These are phyloP conservation scores for Exephanes ischioxanthus DNA, from an alignment of 2,888 invertebrate species.

Conservation along the genomic window DNA sequence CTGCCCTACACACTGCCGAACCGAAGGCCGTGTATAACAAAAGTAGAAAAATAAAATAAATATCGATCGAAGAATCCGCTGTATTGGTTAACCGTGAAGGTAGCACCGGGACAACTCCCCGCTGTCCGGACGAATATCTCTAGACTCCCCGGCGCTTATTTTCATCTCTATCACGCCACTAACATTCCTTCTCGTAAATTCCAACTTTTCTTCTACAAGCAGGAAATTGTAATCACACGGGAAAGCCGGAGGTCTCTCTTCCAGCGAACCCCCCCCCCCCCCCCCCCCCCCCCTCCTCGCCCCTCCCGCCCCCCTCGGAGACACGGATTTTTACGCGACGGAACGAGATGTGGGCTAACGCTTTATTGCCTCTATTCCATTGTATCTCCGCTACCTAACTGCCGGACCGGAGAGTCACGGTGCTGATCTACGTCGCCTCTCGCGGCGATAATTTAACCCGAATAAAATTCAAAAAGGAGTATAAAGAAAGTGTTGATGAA, in stretches of 20 bases:
- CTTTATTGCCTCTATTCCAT: conserved; percentile 4
- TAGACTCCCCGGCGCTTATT: conserved; percentile 28
- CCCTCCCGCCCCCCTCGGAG: background rate
- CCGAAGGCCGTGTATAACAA: no score
- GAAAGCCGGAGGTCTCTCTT: conserved; percentile 2
- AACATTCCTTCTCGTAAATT: background rate
- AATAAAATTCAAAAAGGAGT: no score
- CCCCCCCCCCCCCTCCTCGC: background rate
- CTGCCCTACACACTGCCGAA: no score
- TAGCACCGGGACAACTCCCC: background rate
- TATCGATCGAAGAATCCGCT: background rate
- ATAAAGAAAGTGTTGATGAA: background rate
- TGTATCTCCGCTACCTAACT: background rate
- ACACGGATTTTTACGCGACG: conserved; percentile 3
- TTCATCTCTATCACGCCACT: background rate
- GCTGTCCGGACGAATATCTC: background rate
- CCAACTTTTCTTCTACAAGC: background rate
- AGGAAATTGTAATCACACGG: conserved; percentile 28
- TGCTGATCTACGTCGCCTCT: background rate
- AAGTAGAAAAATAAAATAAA: background rate
- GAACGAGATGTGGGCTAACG: background rate
- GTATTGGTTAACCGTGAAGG: background rate
- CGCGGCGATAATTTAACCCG: background rate
- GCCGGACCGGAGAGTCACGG: background rate
- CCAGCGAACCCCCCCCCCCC: background rate